Evolutionary conservation across 2,888 invertebrate genomes (phyloP).

Genomic region (Periphyllus acericola): DNA sequence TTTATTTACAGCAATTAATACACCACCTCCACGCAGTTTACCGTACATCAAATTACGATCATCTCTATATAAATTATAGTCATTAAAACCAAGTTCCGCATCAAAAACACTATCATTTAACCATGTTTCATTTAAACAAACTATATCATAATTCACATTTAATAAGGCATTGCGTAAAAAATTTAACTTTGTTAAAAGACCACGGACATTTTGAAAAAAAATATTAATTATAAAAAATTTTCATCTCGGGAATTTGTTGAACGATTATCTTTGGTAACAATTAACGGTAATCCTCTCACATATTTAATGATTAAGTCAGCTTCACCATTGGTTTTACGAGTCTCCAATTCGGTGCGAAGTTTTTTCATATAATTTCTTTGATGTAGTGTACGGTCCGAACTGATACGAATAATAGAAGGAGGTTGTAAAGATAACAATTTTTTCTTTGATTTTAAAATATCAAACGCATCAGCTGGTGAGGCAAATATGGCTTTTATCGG

Average conservation of each 20-base stretch:
- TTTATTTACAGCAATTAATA: not conserved
- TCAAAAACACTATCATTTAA: not conserved
- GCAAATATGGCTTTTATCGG: not conserved
- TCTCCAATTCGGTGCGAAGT: slow-evolving; percentile 30
- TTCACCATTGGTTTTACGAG: slow-evolving; percentile 15
- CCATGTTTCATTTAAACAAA: not conserved
- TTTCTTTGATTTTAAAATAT: too few relatives aligned
- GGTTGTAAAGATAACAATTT: too few relatives aligned
- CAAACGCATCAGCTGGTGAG: too few relatives aligned
- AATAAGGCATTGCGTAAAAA: not conserved
- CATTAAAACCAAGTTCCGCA: not conserved
- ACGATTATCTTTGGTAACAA: not conserved
- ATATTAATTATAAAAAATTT: not conserved
- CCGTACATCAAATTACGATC: not conserved
- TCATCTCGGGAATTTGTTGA: not conserved
- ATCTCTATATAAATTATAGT: not conserved
- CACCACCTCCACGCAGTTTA: not conserved
- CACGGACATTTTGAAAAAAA: not conserved
- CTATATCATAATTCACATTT: not conserved
- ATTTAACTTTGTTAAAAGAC: not conserved
- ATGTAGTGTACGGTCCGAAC: too few relatives aligned
- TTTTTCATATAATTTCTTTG: too few relatives aligned
- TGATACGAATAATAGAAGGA: too few relatives aligned
- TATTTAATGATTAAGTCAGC: slow-evolving; percentile 28
- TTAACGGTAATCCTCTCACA: not conserved